Conservation (phyloP, 2,113 vertebrate species). For the Cranoglanis bouderius region DNA sequence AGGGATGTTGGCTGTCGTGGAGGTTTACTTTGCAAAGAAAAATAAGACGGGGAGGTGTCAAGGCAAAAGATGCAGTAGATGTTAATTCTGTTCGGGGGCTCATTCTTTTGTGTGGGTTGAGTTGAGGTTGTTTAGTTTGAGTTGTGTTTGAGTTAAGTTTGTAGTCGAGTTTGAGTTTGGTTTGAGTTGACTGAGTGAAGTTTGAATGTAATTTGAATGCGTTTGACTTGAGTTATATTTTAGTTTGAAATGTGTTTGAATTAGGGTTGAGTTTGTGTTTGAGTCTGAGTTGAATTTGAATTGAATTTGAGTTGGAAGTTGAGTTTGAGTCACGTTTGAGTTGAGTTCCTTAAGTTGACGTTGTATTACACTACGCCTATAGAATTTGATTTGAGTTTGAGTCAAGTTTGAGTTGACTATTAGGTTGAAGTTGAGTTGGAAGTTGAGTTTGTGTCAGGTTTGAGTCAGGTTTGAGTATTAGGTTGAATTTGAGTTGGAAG, state of each 20-base stretch:
- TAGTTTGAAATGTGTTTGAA: background rate
- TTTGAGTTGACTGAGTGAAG: background rate
- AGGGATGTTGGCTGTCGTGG: background rate
- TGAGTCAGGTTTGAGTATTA: too few relatives aligned
- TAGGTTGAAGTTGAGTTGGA: background rate
- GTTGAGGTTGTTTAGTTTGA: background rate
- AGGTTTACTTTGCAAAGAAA: background rate
- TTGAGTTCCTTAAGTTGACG: too few relatives aligned
- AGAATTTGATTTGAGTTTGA: too few relatives aligned
- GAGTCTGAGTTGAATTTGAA: background rate
- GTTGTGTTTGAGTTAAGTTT: background rate
- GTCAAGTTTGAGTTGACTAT: too few relatives aligned
- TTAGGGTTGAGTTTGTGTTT: background rate
- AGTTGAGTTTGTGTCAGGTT: too few relatives aligned
- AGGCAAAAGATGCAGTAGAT: background rate
- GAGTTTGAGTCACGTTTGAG: too few relatives aligned
- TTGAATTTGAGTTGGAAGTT: background rate
- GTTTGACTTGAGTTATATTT: background rate
- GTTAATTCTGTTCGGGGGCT: background rate
- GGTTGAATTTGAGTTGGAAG: too few relatives aligned
- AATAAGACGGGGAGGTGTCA: background rate
- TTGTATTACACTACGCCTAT: too few relatives aligned
- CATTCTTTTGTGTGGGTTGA: background rate
- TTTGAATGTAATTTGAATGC: background rate
- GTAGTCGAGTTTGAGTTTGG: background rate